Base-by-base conservation (phyloP, 2,888 invertebrate species). In the Drosophila longiperda region DNA sequence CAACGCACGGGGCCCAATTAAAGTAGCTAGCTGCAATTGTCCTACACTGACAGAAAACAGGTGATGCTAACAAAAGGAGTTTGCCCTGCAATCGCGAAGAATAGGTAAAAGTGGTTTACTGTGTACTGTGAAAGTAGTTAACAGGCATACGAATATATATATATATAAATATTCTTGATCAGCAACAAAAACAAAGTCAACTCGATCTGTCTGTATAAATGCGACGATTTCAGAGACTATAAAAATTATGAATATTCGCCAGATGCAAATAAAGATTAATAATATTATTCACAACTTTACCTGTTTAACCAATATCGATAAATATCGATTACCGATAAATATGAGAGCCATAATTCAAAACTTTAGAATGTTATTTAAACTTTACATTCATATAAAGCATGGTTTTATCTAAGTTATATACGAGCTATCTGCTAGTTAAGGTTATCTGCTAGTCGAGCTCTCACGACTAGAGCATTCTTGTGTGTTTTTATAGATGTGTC, bases 1-100 rank as follows among this genome's bases (percentile, higher is more conserved):
- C 32, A 48, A 5, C 49, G 17, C 20, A 45, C 12, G 38, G 17
- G 36, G 59, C 55, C 53, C 57, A 79, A 60, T 68, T 73, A 50
- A 54, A 36, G 60, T 58, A 54, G 66, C 54, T 42, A 38, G 69
- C 55, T 17, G 40, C 49, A 64, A 53, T 12, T 57, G 33, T 63
- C 45, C 8, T 45, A 23, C 45, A 45, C 23, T 45, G 20, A 15
- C 4, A 8, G 23, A 45, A 45, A 2, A 6, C 29, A 23, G 15
- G 20, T 15, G 45, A 7, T 45, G 45, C 20, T 8, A 45, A 36
- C 36, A 15, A 15, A 45, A 0, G 8, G 2, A 38, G 38, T 8
- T 17, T 8, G 38, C 8, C 38, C 8, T 17, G 3, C 15, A 38
- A 2, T 17, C 38, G 3, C 3, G 3, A 17, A 38, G 38, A 3